Conservation (phyloP, 2,888 invertebrate genomes). For the Cerceris ruficornis region DNA sequence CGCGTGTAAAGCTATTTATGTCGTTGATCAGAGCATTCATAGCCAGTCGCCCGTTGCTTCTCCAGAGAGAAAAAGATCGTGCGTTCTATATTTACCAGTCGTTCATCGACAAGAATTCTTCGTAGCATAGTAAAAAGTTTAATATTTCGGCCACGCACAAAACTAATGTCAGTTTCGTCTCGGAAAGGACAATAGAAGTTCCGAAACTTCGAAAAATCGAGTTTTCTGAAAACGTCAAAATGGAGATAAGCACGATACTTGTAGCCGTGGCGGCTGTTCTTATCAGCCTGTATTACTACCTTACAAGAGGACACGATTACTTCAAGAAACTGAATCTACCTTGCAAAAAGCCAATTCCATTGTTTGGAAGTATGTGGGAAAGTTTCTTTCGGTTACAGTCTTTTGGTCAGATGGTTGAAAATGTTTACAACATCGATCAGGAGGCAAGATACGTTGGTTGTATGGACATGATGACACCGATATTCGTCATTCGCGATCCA, state of each 20-base stretch:
- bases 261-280: not conserved
- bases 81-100: not conserved
- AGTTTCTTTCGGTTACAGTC: conserved; percentile 36
- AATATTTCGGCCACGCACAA: not conserved
- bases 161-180: not conserved
- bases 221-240: not conserved
- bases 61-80: not conserved
- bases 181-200: not conserved
- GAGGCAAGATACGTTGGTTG: conserved; percentile 71
- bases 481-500: conserved; percentile 71
- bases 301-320: conserved; percentile 78
- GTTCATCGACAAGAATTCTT: not conserved
- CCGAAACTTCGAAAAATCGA: conserved; percentile 4
- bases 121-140: not conserved
- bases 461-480: conserved; percentile 69
- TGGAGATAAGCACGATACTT: not conserved
- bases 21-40: conserved; percentile 27
- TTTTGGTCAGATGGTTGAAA: conserved; percentile 25
- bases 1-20: too few relatives aligned
- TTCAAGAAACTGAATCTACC: conserved; percentile 63
- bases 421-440: conserved; percentile 57
- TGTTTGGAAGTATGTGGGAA: conserved; percentile 55
- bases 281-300: conserved; percentile 74
- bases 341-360: conserved; percentile 41
- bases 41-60: conserved; percentile 16